These are phyloP conservation scores for Halocynthia roretzi DNA, from an alignment of 23 tunicate species.

Conservation along the genomic window DNA sequence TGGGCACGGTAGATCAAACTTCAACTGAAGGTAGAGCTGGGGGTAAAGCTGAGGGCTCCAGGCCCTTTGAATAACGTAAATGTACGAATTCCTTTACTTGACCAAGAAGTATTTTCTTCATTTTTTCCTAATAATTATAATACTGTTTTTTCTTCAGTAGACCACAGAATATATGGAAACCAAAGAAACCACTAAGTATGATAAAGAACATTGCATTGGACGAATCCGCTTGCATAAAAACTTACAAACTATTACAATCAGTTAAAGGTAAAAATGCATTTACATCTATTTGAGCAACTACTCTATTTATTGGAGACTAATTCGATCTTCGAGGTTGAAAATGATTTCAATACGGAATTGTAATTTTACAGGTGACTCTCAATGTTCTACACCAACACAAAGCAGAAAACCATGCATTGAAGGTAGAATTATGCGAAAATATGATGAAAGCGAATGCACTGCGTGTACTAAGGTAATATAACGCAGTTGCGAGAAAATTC, in stretches of 20 bases:
- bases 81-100: no score
- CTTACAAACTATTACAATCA: neutral
- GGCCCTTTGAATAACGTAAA: no score
- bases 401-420: constrained; percentile 24
- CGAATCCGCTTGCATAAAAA: constrained; percentile 15
- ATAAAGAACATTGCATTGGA: neutral
- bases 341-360: no score
- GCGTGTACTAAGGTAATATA: constrained; percentile 40
- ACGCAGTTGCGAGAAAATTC: neutral
- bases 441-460: constrained; percentile 62
- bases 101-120: no score
- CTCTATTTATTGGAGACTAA: neutral
- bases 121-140: no score
- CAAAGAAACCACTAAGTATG: no score
- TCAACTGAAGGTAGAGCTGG: no score
- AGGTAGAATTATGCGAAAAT: constrained; percentile 16
- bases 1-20: no score
- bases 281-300: neutral
- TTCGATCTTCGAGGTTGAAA: no score
- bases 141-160: no score
- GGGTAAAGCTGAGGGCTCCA: no score
- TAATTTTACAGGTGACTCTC: constrained; percentile 10
- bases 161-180: no score
- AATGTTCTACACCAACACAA: constrained; percentile 10
- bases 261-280: constrained; percentile 3